A percentile compares a stretch with the other conserved stretches of the same genome.
Evolutionary conservation across 2,797 vertebrate genomes (phyloP).

Genomic region (Pangasius krempfi): DNA sequence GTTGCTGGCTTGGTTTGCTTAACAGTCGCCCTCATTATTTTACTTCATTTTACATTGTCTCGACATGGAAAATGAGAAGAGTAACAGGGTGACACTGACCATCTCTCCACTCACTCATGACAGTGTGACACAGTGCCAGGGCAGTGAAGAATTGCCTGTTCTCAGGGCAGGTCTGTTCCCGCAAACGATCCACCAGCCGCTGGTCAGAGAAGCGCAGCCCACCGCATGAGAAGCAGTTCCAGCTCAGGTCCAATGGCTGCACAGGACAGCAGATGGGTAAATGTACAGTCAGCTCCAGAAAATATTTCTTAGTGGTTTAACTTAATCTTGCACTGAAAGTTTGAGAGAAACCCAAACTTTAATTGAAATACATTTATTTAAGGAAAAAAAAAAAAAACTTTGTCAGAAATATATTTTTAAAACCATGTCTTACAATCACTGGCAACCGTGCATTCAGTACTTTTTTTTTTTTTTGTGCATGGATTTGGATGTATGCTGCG

Average conservation of each 20-base stretch:
- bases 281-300: not conserved
- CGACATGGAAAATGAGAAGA: not conserved
- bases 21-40: not conserved
- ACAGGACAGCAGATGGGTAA: not conserved
- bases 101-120: slow-evolving; percentile 84
- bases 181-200: slow-evolving; percentile 70
- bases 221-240: slow-evolving; percentile 75
- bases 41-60: not conserved
- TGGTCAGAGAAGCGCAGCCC: slow-evolving; percentile 70
- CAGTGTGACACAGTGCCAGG: slow-evolving; percentile 89
- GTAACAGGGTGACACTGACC: slow-evolving; percentile 66
- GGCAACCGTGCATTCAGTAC: not conserved
- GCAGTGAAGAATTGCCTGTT: slow-evolving; percentile 83
- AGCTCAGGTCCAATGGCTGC: slow-evolving; percentile 70
- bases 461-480: not conserved
- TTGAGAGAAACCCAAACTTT: not conserved
- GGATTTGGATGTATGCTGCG: too few species aligned
- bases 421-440: not conserved
- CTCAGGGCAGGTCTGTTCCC: slow-evolving; percentile 55
- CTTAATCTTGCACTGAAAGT: not conserved
- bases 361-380: not conserved
- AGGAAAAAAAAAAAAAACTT: too few species aligned
- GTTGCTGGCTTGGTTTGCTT: not conserved
- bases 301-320: not conserved
- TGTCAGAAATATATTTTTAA: not conserved